Evolutionary conservation across 2,888 invertebrate species (phyloP), one percentile per base, ranked within the genome.

Genomic region (Coecobrya sp.): DNA sequence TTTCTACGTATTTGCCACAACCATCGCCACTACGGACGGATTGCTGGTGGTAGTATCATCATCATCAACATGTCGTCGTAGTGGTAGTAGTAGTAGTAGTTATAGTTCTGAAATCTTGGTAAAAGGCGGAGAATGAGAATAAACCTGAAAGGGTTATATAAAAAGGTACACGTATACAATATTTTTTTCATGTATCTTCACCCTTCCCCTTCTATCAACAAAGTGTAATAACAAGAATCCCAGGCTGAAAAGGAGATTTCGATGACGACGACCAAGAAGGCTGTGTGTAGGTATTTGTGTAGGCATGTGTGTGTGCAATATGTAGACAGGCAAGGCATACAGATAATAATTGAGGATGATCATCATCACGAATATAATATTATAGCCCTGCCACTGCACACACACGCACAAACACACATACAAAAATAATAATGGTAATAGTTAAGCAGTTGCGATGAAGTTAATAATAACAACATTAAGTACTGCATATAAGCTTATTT

Each of bases 41-140:
- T 30, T 70, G 30, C 13, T 22, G 22, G n/a, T 70, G 16, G 36
- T 70, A 22, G 27, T 30, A 68, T 68, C 68, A 68, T 68, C 27
- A 70, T 36, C 30, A 36, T 65, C 62, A 22, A 25, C 62, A 65
- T 65, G 36, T 70, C 30, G 1, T n/a, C 30, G 22, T 0, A 36
- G 36, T n/a, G 7, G n/a, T n/a, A 25, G 10, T 27, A 70, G n/a
- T 70, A n/a, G n/a, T n/a, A n/a, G n/a, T n/a, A n/a, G n/a, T n/a
- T n/a, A n/a, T 36, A n/a, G 19, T 36, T 36, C 36, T 36, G 16
- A 13, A 68, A 68, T 42, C 45, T 73, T 73, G 42, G 22, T 73
- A 73, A 73, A 45, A 73, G 73, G 73, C 45, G 68, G 68, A 68
- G 36, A 68, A 68, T 68, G 2, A 68, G 36, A 68, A 30, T 68